Evolutionary conservation across 2,888 invertebrate species (phyloP).

Genomic region (Pterostichus madidus): DNA sequence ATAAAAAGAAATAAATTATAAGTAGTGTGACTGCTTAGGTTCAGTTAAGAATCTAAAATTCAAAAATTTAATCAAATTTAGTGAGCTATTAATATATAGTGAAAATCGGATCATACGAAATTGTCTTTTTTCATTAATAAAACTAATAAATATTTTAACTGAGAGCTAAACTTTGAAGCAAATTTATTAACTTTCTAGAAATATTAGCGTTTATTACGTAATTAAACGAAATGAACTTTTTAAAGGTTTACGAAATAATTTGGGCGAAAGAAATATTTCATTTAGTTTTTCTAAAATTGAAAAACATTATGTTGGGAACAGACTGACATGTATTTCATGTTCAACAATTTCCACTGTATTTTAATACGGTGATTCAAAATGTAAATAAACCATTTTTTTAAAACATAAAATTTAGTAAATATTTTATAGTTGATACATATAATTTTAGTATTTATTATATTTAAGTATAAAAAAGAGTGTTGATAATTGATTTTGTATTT

Average conservation of each 20-base stretch:
- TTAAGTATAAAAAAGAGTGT: conserved; percentile 43
- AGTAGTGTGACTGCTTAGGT: conserved; percentile 60
- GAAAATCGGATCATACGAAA: conserved; percentile 51
- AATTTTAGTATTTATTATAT: not conserved
- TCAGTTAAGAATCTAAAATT: conserved; percentile 50
- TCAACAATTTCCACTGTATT: conserved; percentile 50
- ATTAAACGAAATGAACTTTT: not conserved
- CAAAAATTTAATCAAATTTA: not conserved
- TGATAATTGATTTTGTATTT: conserved; percentile 15
- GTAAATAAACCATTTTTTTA: conserved; percentile 9
- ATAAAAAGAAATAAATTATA: conserved; percentile 35
- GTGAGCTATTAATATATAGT: conserved; percentile 51
- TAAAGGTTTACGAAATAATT: conserved; percentile 5
- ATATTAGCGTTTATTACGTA: conserved; percentile 7
- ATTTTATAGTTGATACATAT: conserved; percentile 12
- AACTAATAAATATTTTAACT: conserved; percentile 7
- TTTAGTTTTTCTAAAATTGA: conserved; percentile 22
- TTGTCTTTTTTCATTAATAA: conserved; percentile 34
- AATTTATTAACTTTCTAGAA: conserved; percentile 1
- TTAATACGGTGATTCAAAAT: conserved; percentile 54
- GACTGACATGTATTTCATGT: conserved; percentile 49
- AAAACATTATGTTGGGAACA: conserved; percentile 42
- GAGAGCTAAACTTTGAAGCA: conserved; percentile 32
- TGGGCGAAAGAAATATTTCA: conserved; percentile 38
- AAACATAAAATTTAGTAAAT: conserved; percentile 18